phyloP scores from a whole-genome alignment of 2,113 vertebrate genomes.

The Daboia siamensis region DNA sequence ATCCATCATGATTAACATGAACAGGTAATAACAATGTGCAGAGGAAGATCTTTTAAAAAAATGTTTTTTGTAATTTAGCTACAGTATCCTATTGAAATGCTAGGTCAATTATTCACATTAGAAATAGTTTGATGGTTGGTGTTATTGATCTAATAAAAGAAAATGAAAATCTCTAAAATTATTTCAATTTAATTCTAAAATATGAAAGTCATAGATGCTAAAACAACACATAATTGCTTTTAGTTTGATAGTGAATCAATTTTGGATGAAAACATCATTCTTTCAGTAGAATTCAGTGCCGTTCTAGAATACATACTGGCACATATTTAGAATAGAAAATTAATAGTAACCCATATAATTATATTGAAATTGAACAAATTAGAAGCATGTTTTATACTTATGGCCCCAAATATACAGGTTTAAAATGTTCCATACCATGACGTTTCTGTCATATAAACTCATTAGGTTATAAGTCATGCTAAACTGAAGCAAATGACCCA shows the following conservation, averaged over 20 bases:
- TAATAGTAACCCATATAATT: background rate
- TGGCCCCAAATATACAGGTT: background rate
- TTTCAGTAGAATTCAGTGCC: background rate
- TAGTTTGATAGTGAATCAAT: background rate
- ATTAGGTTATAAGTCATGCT: background rate
- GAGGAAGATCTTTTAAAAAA: background rate
- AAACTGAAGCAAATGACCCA: background rate
- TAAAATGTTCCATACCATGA: background rate
- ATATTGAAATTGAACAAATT: background rate
- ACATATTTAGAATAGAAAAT: background rate
- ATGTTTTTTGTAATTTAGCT: background rate
- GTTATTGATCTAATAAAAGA: background rate
- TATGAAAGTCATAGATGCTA: background rate
- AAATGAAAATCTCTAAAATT: background rate
- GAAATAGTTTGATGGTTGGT: background rate
- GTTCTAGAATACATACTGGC: background rate
- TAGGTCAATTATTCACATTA: background rate
- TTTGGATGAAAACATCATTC: background rate
- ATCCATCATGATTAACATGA: constrained; percentile 27
- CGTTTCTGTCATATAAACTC: background rate
- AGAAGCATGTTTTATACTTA: background rate
- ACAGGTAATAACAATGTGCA: constrained; percentile 7
- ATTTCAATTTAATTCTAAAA: background rate
- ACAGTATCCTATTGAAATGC: background rate
- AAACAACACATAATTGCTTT: background rate